phyloP scores from a whole-genome alignment of 2,797 vertebrate genomes.

The Eulemur albifrons region DNA sequence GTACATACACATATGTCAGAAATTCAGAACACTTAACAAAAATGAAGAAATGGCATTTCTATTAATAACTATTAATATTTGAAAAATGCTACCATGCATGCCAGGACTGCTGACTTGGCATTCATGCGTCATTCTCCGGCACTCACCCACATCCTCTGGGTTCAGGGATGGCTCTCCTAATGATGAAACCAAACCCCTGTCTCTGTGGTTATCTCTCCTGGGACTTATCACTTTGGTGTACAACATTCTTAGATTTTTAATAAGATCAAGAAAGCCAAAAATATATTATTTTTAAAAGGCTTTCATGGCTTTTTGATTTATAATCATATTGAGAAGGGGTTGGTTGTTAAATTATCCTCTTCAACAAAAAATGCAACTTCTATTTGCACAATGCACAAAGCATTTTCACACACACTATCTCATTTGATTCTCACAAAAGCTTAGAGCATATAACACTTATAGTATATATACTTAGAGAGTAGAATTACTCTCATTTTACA shows the following conservation, averaged over 20 bases:
- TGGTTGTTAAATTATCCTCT: not conserved
- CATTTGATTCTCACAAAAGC: not conserved
- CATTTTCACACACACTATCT: not conserved
- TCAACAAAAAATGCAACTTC: not conserved
- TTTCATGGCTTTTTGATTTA: not conserved
- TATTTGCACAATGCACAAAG: not conserved
- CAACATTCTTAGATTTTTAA: not conserved
- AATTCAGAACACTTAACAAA: not conserved
- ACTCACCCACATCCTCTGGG: fast-evolving
- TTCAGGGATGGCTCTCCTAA: not conserved
- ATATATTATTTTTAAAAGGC: not conserved
- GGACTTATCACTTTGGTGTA: not conserved
- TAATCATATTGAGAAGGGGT: not conserved
- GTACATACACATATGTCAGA: not conserved
- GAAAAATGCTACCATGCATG: fast-evolving
- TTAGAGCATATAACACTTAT: not conserved
- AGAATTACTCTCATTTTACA: not conserved
- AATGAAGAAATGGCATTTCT: not conserved
- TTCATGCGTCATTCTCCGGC: fast-evolving
- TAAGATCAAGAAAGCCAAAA: not conserved
- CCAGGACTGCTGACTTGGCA: too few relatives aligned
- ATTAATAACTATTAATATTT: not conserved
- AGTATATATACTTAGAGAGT: not conserved
- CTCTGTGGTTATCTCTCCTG: not conserved
- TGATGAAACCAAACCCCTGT: not conserved